Conservation (phyloP, 2,797 vertebrate species). For the Alca torda region DNA sequence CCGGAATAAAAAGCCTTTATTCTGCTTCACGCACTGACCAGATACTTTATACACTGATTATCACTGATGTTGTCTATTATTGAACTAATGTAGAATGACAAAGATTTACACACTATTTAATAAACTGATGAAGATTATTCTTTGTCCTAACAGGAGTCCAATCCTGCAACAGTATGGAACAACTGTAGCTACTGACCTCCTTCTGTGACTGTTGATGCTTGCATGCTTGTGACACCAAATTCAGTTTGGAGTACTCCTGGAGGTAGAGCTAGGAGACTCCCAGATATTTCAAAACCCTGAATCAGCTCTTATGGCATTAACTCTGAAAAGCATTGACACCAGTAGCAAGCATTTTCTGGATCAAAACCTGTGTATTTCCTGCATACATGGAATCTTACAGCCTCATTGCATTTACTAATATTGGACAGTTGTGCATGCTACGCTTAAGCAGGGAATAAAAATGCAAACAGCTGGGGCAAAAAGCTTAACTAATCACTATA, state of each 20-base stretch:
- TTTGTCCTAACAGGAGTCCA: neutral
- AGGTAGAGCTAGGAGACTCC: rapidly evolving
- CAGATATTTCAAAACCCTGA: neutral
- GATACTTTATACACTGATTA: neutral
- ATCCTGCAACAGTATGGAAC: neutral
- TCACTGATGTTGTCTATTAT: neutral
- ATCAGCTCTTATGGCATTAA: neutral
- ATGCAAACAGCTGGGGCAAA: neutral
- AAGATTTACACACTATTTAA: neutral
- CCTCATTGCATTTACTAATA: neutral
- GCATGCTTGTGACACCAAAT: neutral
- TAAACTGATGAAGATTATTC: neutral
- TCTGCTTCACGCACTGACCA: neutral
- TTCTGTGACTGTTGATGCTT: neutral
- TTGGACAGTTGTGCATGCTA: neutral
- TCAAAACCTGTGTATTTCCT: neutral
- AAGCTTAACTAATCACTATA: neutral
- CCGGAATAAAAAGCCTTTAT: neutral
- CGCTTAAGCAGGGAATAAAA: neutral
- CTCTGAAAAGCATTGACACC: neutral
- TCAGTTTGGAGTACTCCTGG: neutral
- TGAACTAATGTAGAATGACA: neutral
- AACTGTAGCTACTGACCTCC: neutral
- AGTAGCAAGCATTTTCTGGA: neutral
- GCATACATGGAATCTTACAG: neutral